These are phyloP conservation scores for Hippopotamus amphibius DNA, from an alignment of 2,113 vertebrate species.

Conservation along the genomic window DNA sequence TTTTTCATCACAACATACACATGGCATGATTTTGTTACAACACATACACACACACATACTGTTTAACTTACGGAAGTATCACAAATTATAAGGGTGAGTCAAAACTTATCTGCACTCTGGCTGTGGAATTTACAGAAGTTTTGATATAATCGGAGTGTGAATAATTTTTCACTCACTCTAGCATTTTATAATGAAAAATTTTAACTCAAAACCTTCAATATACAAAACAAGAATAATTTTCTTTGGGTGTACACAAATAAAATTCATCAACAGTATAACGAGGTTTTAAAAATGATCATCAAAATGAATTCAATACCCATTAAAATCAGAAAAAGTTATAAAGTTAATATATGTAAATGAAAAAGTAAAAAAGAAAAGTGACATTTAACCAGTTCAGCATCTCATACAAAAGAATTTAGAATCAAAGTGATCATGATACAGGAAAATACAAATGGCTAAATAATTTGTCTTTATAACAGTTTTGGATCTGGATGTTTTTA, in stretches of 20 bases:
- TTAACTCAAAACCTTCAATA: constrained; percentile 3
- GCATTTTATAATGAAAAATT: not conserved
- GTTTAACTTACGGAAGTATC: not conserved
- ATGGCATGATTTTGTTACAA: not conserved
- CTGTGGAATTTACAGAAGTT: no score
- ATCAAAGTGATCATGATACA: not conserved
- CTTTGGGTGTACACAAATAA: not conserved
- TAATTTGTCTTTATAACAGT: not conserved
- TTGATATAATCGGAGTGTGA: no score
- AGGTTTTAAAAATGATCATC: not conserved
- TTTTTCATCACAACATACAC: not conserved
- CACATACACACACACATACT: not conserved
- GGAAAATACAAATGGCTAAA: not conserved
- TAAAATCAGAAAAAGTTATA: not conserved
- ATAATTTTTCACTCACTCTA: no score
- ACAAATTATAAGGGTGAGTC: not conserved
- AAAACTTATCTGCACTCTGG: no score
- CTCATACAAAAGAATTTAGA: not conserved
- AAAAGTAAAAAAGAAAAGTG: not conserved
- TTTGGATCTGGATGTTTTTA: not conserved
- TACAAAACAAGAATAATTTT: not conserved
- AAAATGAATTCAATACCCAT: not conserved
- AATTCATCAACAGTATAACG: not conserved
- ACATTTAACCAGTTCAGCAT: not conserved
- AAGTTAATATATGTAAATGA: not conserved